Evolutionary conservation across 2,888 invertebrate species (phyloP), one percentile per base, ranked within the genome.

Genomic region (Petrolisthes manimaculis): DNA sequence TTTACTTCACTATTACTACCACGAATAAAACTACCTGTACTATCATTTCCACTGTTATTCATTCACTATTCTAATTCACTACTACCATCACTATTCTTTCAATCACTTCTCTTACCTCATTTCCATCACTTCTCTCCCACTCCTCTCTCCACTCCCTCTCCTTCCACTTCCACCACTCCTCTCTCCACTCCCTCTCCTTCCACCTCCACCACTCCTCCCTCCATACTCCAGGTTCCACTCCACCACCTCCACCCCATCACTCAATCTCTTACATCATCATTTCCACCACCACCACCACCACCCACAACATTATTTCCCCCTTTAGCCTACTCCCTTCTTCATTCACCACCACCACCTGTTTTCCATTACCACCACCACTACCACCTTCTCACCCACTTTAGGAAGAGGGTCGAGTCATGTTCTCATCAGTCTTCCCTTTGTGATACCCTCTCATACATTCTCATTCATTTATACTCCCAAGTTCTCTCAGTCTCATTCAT

Each of bases 121-220:
- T 5, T 53, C 54, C 14, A 12, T 53, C 9, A 53, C 79, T 54
- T 37, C 53, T 12, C 51, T 51, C 53, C 21, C 53, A 53, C 53
- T 79, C 79, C 21, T 4, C 21, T 21, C 5, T 18, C n/a, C n/a
- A 6, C 71, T 53, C 79, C 54, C 79, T 80, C 79, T 80, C 79
- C 54, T 55, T 80, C 79, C 54, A 53, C 54, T 69, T 1, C 37
- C 37, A 37, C 37, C 37, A 37, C 37, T 37, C 37, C 37, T 37
- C 37, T 2, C 37, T 1, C 51, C 78, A 37, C 78, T 78, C 78
- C 51, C 78, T 78, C 78, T 78, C 78, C 51, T 51, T 78, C 78
- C n/a, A 21, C 6, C 69, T 1, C 37, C 37, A 37, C 37, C 37
- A 37, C 37, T 37, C 37, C 37, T 37, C 37, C 37, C 37, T 1